Evolutionary conservation across 2,113 vertebrate species (phyloP).

Genomic region (Phyllostomus discolor): DNA sequence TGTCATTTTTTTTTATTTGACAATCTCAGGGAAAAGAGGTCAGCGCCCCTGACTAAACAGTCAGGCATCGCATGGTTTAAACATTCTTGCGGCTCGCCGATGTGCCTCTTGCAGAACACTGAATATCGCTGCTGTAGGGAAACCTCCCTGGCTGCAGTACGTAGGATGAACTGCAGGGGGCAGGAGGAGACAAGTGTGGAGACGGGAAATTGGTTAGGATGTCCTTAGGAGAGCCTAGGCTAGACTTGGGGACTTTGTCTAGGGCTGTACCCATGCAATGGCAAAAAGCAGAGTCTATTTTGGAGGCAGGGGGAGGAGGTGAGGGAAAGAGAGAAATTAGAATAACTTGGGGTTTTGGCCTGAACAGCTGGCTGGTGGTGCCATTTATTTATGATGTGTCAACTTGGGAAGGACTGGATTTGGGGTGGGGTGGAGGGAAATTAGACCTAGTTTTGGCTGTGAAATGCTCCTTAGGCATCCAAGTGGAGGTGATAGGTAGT

Average conservation of each 20-base stretch:
- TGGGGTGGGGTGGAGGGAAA: neutral
- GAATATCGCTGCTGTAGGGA: neutral
- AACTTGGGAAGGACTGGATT: neutral
- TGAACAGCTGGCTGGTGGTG: neutral
- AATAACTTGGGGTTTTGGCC: neutral
- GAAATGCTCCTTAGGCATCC: too few species aligned
- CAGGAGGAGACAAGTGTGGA: neutral
- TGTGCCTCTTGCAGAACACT: too few species aligned
- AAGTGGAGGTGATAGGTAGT: neutral
- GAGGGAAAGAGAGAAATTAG: neutral
- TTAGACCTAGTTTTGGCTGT: neutral
- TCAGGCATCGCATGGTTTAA: too few species aligned
- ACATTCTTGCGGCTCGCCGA: too few species aligned
- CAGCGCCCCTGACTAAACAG: too few species aligned
- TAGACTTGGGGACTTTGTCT: neutral
- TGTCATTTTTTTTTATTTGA: too few species aligned
- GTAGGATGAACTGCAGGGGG: neutral
- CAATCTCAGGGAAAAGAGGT: too few species aligned
- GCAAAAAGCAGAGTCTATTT: neutral
- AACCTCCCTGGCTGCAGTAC: neutral
- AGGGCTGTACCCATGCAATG: neutral
- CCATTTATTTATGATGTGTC: neutral
- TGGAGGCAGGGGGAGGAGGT: neutral
- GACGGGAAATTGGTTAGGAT: too few species aligned
- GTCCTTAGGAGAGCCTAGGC: neutral